Conservation (phyloP, 2,888 invertebrate genomes). For the Pilophorus perplexus region DNA sequence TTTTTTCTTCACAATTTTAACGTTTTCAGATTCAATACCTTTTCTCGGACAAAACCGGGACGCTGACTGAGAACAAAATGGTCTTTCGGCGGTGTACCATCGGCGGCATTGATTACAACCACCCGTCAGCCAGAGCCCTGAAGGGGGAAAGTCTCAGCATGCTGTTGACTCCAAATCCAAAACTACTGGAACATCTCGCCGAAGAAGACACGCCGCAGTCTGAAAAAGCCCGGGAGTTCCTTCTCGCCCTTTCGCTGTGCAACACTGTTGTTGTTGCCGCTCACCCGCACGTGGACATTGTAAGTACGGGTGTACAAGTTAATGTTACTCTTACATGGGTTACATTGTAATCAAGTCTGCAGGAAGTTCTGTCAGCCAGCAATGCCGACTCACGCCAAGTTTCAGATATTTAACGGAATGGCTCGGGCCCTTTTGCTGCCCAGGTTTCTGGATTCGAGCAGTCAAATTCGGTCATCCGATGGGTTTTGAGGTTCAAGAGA, state of each 20-base stretch:
- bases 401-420: no score
- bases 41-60: slow-evolving; percentile 97
- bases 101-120: slow-evolving; percentile 84
- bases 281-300: slow-evolving; percentile 69
- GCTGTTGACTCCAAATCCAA: slow-evolving; percentile 43
- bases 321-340: no score
- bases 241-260: slow-evolving; percentile 86
- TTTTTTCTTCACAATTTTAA: neutral
- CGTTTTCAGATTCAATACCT: slow-evolving; percentile 70
- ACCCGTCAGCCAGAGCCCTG: slow-evolving; percentile 58
- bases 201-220: slow-evolving; percentile 55
- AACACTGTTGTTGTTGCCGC: slow-evolving; percentile 94
- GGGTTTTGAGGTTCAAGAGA: no score
- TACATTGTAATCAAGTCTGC: no score
- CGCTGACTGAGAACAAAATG: slow-evolving; percentile 97
- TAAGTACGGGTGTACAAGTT: slow-evolving; percentile 43
- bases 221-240: slow-evolving; percentile 80
- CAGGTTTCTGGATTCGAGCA: no score
- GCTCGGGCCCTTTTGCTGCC: no score
- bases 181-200: slow-evolving; percentile 42
- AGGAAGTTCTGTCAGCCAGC: no score
- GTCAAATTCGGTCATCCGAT: no score
- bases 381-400: no score
- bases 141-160: slow-evolving; percentile 43
- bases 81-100: slow-evolving; percentile 88